Evolutionary conservation across 2,797 vertebrate genomes (phyloP), one percentile per base, ranked within the genome.

Genomic region (Phataginus tetradactyla): DNA sequence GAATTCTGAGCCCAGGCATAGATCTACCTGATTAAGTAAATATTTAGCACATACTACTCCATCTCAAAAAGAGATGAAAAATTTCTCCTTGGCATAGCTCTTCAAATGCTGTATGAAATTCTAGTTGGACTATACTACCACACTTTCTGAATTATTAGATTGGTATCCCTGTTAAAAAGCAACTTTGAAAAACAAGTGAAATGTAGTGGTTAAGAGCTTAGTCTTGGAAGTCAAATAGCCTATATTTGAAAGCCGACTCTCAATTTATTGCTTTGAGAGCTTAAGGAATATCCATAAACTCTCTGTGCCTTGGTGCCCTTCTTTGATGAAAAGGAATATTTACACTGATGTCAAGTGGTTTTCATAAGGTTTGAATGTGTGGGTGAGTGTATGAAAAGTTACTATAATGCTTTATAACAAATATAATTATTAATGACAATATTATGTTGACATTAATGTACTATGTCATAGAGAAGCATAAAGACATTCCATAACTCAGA

Each of bases 11-110:
- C 77, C 10, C 1, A 63, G 64, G 17, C 66, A 92, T 18, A 72
- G 79, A 91, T n/a, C 57, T 91, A 57, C 42, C 21, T 61, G 27
- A 84, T 94, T 80, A 94, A 90, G 75, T 71, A 49, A 92, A 34
- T 61, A 77, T 72, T 88, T 57, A 78, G 23, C n/a, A 68, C 27
- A 63, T 59, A 66, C 25, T 63, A 84, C 21, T 87, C 32, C 18
- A 87, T 84, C 25, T 94, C 39, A 93, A 85, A 74, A 93, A 87
- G 5, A 94, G 12, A 79, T 59, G 23, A 66, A 71, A 90, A 23
- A 17, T 39, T 51, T 69, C 25, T 91, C 10, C 5, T 61, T 80
- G 29, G 25, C 10, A 20, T 85, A 72, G 27, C 42, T 95, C 34
- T 78, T 74, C 25, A 89, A 87, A 61, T 49, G 10, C 12, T 89